A percentile compares a stretch with the other conserved stretches of the same genome.
These are phyloP conservation scores for Andrena cerasifolii DNA, from an alignment of 1,140 invertebrate species.

Conservation along the genomic window DNA sequence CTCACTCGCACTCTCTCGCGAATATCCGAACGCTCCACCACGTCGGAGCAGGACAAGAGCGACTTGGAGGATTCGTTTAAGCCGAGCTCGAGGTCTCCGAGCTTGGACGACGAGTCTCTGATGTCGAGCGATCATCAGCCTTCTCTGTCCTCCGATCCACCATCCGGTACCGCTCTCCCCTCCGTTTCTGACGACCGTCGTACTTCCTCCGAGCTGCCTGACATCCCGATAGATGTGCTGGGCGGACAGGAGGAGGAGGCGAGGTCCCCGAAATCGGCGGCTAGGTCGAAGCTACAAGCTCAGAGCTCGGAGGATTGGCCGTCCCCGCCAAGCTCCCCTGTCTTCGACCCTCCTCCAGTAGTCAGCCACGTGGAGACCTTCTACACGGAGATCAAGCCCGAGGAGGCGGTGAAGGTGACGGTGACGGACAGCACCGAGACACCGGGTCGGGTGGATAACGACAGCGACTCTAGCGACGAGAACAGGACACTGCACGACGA, in stretches of 20 bases:
- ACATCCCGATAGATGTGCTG: slow-evolving; percentile 88
- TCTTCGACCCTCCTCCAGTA: slow-evolving; percentile 84
- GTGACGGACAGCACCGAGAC: slow-evolving; percentile 84
- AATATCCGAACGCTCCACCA: slow-evolving; percentile 93
- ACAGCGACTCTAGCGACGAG: slow-evolving; percentile 83
- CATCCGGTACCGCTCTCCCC: slow-evolving; percentile 80
- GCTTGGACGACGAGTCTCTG: slow-evolving; percentile 91
- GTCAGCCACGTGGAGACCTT: slow-evolving; percentile 93
- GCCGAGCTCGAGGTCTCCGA: slow-evolving; percentile 90
- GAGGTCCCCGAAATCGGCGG: slow-evolving; percentile 79
- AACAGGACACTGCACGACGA: slow-evolving; percentile 81
- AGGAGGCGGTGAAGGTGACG: slow-evolving; percentile 87
- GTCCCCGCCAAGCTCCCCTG: slow-evolving; percentile 88
- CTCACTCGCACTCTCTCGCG: slow-evolving; percentile 89
- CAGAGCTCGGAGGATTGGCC: slow-evolving; percentile 90
- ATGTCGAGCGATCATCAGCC: slow-evolving; percentile 92
- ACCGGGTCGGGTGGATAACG: slow-evolving; percentile 67
- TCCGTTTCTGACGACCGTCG: slow-evolving; percentile 88
- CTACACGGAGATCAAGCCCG: slow-evolving; percentile 89
- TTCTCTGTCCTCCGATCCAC: slow-evolving; percentile 92
- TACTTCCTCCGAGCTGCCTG: slow-evolving; percentile 91
- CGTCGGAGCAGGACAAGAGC: slow-evolving; percentile 90
- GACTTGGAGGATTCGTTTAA: slow-evolving; percentile 93
- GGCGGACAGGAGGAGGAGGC: slow-evolving; percentile 79
- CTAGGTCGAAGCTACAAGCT: slow-evolving; percentile 76